Evolutionary conservation across 2,113 vertebrate genomes (phyloP).

Genomic region (Coryphaenoides rupestris): DNA sequence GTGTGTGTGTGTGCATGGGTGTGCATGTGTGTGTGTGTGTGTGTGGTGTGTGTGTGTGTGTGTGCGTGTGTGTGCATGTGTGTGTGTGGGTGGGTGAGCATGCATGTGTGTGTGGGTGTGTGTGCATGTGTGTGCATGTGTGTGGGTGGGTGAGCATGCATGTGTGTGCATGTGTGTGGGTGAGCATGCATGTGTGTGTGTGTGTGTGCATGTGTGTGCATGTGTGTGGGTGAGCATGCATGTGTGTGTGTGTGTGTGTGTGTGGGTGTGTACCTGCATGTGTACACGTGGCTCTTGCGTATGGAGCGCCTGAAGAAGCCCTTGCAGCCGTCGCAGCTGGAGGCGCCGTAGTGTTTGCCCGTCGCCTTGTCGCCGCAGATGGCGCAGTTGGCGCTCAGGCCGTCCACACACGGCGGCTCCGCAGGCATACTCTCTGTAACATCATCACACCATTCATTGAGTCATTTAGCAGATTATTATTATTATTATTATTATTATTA

Average conservation of each 20-base stretch:
- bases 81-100: neutral
- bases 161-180: constrained; percentile 6
- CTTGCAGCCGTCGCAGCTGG: constrained; percentile 97
- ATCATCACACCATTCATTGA: no score
- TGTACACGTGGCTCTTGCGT: constrained; percentile 93
- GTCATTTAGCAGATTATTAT: no score
- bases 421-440: constrained; percentile 82
- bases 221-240: neutral
- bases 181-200: neutral
- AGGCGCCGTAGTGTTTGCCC: constrained; percentile 95
- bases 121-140: neutral
- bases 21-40: neutral
- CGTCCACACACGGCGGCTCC: constrained; percentile 79
- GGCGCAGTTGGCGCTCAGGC: constrained; percentile 83
- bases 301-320: constrained; percentile 97
- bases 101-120: neutral
- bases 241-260: constrained; percentile 2
- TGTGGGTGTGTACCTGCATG: constrained; percentile 93
- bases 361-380: constrained; percentile 97
- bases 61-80: neutral
- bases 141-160: neutral
- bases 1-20: constrained; percentile 3
- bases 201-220: neutral
- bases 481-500: no score
- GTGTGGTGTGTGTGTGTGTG: neutral